phyloP scores from a whole-genome alignment of 1,140 invertebrate species.

The Oryzaephilus surinamensis region DNA sequence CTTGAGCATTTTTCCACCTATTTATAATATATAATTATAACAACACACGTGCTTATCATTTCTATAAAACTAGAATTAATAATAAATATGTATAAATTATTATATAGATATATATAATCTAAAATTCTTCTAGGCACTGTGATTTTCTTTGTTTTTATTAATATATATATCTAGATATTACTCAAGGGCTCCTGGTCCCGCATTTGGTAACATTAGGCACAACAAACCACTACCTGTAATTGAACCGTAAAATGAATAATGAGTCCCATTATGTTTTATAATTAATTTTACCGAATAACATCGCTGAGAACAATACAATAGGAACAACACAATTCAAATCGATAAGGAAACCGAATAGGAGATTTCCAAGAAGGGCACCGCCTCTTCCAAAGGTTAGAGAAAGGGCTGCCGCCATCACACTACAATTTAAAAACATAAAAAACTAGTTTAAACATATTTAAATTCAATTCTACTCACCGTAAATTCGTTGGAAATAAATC shows the following conservation, averaged over 20 bases:
- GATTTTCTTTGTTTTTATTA: no score
- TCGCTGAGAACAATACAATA: conserved; percentile 53
- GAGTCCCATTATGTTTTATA: neutral
- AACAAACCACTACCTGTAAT: conserved; percentile 53
- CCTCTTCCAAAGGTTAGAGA: conserved; percentile 61
- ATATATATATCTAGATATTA: no score
- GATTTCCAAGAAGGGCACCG: conserved; percentile 56
- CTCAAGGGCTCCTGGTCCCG: conserved; percentile 54
- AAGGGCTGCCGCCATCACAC: conserved; percentile 65
- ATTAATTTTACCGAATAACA: conserved; percentile 57
- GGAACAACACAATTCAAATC: conserved; percentile 62
- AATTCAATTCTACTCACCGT: conserved; percentile 40
- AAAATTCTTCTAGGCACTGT: conserved; percentile 6
- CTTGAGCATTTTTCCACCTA: no score
- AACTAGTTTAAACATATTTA: neutral
- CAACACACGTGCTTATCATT: no score
- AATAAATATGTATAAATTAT: no score
- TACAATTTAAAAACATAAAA: conserved; percentile 34
- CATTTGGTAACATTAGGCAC: conserved; percentile 55
- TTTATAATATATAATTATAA: no score
- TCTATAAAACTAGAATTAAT: no score
- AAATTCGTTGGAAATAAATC: conserved; percentile 69
- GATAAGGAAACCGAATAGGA: conserved; percentile 59
- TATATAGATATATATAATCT: conserved; percentile 10
- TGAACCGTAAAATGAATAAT: conserved; percentile 2